phyloP scores from a whole-genome alignment of 2,888 invertebrate genomes.

The Melanargia galathea region DNA sequence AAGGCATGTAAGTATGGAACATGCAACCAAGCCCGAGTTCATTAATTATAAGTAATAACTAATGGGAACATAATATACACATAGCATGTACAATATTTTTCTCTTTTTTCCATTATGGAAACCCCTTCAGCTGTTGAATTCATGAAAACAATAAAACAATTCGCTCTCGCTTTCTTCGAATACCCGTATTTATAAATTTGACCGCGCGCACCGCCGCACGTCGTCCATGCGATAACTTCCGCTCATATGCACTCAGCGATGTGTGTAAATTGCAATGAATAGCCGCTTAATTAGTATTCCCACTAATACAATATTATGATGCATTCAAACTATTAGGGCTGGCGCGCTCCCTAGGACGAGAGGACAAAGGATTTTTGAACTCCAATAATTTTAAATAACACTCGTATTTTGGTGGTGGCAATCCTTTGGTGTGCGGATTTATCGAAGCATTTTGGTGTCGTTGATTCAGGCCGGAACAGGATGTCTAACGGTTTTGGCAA shows the following conservation, averaged over 20 bases:
- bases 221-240: conserved; percentile 33
- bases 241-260: conserved; percentile 26
- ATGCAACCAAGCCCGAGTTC: too few species aligned
- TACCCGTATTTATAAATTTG: conserved; percentile 35
- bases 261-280: conserved; percentile 26
- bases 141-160: conserved; percentile 38
- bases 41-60: too few species aligned
- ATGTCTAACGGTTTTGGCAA: neutral
- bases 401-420: too few species aligned
- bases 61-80: too few species aligned
- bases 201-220: conserved; percentile 15
- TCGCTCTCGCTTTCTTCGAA: conserved; percentile 32
- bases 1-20: too few species aligned
- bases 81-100: neutral
- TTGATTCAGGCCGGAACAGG: too few species aligned
- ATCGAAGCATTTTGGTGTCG: neutral
- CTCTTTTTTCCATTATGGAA: neutral
- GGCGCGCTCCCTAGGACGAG: neutral
- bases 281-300: conserved; percentile 19
- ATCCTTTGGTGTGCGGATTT: neutral
- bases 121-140: conserved; percentile 15
- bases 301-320: conserved; percentile 9
- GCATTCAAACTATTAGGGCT: conserved; percentile 7
- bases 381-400: neutral
- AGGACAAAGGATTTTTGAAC: neutral